Evolutionary conservation across 2,113 vertebrate genomes (phyloP).

Genomic region (Regulus satrapa): DNA sequence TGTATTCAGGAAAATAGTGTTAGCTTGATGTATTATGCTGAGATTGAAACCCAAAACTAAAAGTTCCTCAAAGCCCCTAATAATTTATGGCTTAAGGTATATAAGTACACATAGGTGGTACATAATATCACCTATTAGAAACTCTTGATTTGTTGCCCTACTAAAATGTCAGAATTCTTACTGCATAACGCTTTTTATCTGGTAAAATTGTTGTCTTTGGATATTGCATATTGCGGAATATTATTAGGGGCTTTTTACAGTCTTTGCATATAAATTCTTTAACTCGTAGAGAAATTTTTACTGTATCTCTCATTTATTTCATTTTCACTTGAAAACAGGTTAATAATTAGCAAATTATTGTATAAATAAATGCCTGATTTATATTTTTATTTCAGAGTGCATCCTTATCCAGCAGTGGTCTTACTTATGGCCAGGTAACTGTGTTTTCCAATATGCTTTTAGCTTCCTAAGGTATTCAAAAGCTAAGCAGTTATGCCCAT

Average conservation of each 20-base stretch:
- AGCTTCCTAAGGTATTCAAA: neutral
- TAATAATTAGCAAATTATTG: neutral
- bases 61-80: neutral
- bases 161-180: neutral
- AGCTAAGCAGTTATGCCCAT: neutral
- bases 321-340: neutral
- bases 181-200: fast-evolving
- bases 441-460: neutral
- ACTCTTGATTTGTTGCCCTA: neutral
- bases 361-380: neutral
- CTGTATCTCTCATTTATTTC: neutral
- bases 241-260: fast-evolving
- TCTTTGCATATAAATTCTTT: neutral
- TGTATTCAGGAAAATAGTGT: neutral
- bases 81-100: neutral
- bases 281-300: neutral
- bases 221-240: neutral
- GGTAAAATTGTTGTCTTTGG: neutral
- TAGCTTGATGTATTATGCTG: neutral
- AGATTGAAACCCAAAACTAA: neutral
- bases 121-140: neutral
- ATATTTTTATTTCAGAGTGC: constrained; percentile 22
- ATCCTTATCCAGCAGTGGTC: neutral
- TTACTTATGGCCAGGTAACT: constrained; percentile 58
- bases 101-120: neutral